Evolutionary conservation across 2,888 invertebrate genomes (phyloP).

Genomic region (Dicyrtomina minuta): DNA sequence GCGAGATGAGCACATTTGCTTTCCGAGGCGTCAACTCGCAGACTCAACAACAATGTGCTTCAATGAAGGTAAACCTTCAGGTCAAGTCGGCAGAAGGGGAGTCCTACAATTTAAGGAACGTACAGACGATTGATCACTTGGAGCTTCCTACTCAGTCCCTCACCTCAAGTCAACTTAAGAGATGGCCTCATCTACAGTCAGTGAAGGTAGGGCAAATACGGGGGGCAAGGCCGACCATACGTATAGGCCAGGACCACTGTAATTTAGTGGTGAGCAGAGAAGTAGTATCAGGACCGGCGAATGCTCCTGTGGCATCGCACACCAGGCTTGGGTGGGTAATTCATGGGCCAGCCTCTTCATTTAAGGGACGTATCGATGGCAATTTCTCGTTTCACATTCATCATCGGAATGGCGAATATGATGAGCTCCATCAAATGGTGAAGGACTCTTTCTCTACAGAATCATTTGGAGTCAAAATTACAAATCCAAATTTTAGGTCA

Average conservation of each 20-base stretch:
- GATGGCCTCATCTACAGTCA: too few species aligned
- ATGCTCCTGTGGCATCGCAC: slow-evolving; percentile 16
- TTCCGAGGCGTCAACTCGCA: too few species aligned
- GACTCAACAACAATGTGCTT: too few species aligned
- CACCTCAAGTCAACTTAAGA: too few species aligned
- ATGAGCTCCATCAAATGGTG: slow-evolving; percentile 4
- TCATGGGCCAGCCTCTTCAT: slow-evolving; percentile 4
- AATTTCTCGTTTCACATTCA: not conserved
- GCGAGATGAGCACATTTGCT: too few species aligned
- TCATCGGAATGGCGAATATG: not conserved
- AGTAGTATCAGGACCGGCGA: slow-evolving; percentile 13
- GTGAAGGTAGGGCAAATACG: too few species aligned
- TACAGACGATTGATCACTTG: slow-evolving; percentile 11
- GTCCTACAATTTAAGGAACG: not conserved
- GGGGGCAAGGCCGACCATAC: too few species aligned
- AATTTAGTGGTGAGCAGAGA: not conserved
- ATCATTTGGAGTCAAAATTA: slow-evolving; percentile 4
- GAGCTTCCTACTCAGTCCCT: slow-evolving; percentile 24
- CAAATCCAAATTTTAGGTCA: not conserved
- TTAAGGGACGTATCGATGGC: too few species aligned
- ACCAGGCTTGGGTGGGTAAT: slow-evolving; percentile 33
- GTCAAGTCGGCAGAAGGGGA: not conserved
- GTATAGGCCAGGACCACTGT: slow-evolving; percentile 7
- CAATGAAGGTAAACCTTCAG: not conserved
- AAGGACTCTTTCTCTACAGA: not conserved